Evolutionary conservation across 1,140 invertebrate species (phyloP).

Genomic region (Theocolax elegans): DNA sequence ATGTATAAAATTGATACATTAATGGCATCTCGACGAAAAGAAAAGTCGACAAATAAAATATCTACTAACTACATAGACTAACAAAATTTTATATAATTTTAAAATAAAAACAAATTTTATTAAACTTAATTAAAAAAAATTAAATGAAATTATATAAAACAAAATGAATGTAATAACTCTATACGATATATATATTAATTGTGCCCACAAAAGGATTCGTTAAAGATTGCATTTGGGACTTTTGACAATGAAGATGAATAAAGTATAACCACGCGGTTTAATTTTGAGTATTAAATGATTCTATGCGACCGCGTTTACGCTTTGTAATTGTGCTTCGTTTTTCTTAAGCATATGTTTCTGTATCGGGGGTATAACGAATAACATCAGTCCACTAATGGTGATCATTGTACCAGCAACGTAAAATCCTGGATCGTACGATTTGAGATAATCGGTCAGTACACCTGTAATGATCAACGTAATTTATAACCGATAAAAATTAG

Average conservation of each 20-base stretch:
- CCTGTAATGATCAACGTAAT: too few species aligned
- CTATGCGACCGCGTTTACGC: constrained; percentile 19
- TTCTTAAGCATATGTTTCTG: constrained; percentile 65
- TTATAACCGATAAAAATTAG: too few species aligned
- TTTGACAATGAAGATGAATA: neutral
- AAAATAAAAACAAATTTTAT: too few species aligned
- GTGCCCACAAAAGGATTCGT: neutral
- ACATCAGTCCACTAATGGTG: constrained; percentile 85
- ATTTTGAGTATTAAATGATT: neutral
- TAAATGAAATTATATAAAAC: too few species aligned
- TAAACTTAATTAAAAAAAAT: too few species aligned
- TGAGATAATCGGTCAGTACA: neutral
- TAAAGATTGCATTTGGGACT: neutral
- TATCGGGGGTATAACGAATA: constrained; percentile 87
- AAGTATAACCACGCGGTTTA: neutral
- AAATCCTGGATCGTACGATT: constrained; percentile 82
- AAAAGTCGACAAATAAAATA: too few species aligned
- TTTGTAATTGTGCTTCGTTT: constrained; percentile 21
- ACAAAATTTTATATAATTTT: too few species aligned
- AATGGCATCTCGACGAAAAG: too few species aligned
- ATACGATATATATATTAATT: constrained; percentile 10
- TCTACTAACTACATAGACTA: too few species aligned
- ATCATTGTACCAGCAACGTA: constrained; percentile 85
- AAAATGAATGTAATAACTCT: too few species aligned
- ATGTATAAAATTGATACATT: too few species aligned